phyloP scores from a whole-genome alignment of 2,113 vertebrate genomes.

The Microcebus lehilahytsara region DNA sequence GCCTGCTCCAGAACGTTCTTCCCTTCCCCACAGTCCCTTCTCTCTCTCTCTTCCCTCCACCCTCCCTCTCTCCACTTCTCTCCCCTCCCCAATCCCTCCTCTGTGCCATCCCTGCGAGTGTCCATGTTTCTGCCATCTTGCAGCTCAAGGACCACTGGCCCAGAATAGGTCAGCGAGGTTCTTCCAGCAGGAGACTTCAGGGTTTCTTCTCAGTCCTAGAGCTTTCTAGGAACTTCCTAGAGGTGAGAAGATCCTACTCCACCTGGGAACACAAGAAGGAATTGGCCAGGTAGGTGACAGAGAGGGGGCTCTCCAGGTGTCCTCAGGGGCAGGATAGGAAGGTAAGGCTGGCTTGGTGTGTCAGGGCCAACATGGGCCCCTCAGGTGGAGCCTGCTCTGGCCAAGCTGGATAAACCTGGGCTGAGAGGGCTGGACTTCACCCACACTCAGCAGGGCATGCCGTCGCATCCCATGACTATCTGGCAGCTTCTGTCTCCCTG shows the following conservation, averaged over 20 bases:
- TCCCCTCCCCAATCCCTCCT: neutral
- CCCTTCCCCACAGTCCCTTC: no score
- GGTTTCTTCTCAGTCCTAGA: neutral
- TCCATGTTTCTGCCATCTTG: neutral
- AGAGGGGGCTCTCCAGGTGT: neutral
- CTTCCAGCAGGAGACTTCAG: neutral
- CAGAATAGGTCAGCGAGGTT: neutral
- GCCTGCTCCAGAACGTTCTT: neutral
- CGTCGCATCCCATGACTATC: no score
- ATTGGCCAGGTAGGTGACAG: neutral
- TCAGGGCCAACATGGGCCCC: neutral
- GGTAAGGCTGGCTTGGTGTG: neutral
- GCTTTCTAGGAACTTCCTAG: neutral
- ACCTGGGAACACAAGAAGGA: neutral
- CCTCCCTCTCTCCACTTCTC: neutral
- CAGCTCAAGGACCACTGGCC: neutral
- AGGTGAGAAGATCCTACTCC: neutral
- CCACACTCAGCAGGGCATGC: neutral
- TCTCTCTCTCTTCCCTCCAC: neutral
- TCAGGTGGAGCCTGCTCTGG: accelerated
- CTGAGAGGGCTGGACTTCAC: neutral
- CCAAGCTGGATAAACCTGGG: neutral
- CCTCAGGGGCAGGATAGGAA: neutral
- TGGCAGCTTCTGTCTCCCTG: neutral
- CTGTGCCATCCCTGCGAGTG: accelerated